Conservation (phyloP, 2,113 vertebrate genomes). For the Aphyosemion australe region DNA sequence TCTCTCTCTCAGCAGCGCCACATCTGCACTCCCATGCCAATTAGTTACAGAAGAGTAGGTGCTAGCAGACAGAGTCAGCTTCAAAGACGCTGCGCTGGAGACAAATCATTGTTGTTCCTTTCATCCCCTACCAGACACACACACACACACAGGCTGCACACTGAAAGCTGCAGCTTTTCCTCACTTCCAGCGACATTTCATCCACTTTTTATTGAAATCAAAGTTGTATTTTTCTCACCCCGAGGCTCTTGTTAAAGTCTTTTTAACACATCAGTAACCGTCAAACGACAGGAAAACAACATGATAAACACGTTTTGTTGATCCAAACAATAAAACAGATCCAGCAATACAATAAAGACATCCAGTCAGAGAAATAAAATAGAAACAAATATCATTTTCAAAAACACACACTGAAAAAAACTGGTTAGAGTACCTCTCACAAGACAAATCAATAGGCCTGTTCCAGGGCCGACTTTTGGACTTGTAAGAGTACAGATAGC, state of each 20-base stretch:
- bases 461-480: no score
- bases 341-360: no score
- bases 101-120: constrained; percentile 37
- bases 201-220: constrained; percentile 13
- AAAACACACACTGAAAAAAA: no score
- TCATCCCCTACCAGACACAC: constrained; percentile 22
- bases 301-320: neutral
- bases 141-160: constrained; percentile 14
- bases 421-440: no score
- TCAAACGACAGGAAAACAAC: neutral
- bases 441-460: no score
- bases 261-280: neutral
- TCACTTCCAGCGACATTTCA: constrained; percentile 6
- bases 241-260: neutral
- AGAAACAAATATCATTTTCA: no score
- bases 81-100: constrained; percentile 47
- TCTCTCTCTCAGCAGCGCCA: constrained; percentile 21
- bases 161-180: neutral
- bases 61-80: constrained; percentile 55
- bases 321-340: neutral
- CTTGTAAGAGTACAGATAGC: no score
- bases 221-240: neutral
- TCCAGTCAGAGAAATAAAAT: no score
- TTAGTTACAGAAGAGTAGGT: constrained; percentile 62
- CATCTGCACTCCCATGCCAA: constrained; percentile 52